A percentile compares a stretch with the other conserved stretches of the same genome.
Conservation (phyloP, 2,113 vertebrate species). For the Megaleporinus macrocephalus region DNA sequence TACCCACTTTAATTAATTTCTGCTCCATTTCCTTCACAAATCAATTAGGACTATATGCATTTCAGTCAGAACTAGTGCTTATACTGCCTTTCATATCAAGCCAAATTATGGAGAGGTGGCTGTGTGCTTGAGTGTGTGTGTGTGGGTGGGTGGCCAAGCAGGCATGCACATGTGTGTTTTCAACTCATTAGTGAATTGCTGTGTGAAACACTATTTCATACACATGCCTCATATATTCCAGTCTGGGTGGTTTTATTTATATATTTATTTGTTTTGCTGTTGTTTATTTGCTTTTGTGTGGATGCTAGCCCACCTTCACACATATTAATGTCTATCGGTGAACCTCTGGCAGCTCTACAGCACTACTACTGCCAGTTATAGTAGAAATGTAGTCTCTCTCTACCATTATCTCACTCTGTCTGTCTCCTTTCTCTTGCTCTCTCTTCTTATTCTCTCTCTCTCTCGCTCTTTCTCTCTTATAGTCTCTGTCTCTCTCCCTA, state of each 20-base stretch:
- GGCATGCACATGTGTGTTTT: not conserved
- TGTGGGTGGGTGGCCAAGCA: not conserved
- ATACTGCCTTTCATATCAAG: slow-evolving; percentile 39
- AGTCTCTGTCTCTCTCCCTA: not conserved
- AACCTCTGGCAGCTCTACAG: slow-evolving; percentile 7
- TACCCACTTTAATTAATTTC: slow-evolving; percentile 34
- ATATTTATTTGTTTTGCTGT: not conserved
- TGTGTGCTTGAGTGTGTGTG: not conserved
- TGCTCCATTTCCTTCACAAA: slow-evolving; percentile 47
- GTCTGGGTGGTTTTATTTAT: not conserved
- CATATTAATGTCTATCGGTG: slow-evolving; percentile 16
- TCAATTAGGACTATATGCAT: slow-evolving; percentile 49
- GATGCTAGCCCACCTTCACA: slow-evolving; percentile 9
- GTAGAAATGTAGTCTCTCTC: not conserved
- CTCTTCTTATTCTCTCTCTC: not conserved
- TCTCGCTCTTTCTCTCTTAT: not conserved
- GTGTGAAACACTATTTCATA: slow-evolving; percentile 25
- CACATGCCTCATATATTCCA: slow-evolving; percentile 14
- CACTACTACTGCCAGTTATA: slow-evolving; percentile 18
- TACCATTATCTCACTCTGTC: not conserved
- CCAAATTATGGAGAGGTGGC: slow-evolving; percentile 19
- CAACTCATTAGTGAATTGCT: slow-evolving; percentile 14
- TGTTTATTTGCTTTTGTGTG: slow-evolving; percentile 14
- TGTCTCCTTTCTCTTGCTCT: not conserved
- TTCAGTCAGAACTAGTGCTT: slow-evolving; percentile 30